These are phyloP conservation scores for Holothuria leucospilota DNA, from an alignment of 53 echinoderm and acorn worm genomes.

Conservation along the genomic window DNA sequence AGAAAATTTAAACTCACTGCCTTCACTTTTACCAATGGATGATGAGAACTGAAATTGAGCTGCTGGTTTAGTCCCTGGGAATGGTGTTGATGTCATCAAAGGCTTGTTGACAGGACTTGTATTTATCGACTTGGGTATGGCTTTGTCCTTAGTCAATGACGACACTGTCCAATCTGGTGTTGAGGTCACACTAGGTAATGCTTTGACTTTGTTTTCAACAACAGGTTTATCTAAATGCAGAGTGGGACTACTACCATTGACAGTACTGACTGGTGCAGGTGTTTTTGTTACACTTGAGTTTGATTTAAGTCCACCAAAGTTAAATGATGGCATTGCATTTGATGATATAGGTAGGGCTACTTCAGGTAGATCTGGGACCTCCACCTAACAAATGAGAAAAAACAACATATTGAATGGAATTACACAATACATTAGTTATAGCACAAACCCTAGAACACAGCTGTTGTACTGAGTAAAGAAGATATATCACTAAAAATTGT, in stretches of 20 bases:
- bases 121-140: neutral
- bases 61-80: neutral
- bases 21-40: constrained; percentile 58
- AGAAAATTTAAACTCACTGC: constrained; percentile 20
- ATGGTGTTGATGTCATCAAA: neutral
- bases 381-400: constrained; percentile 55
- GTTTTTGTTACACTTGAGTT: constrained; percentile 5
- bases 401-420: no score
- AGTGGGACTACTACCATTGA: constrained; percentile 1
- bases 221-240: no score
- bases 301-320: constrained; percentile 56
- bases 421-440: no score
- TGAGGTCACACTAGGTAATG: neutral
- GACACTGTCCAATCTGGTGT: neutral
- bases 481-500: no score
- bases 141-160: neutral
- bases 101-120: neutral
- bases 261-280: neutral
- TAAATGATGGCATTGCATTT: constrained; percentile 75
- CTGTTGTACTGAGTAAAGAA: no score
- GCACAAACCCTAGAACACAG: no score
- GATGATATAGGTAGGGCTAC: constrained; percentile 71
- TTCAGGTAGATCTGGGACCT: constrained; percentile 76
- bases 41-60: constrained; percentile 74
- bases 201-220: neutral